Conservation (phyloP, 2,888 invertebrate genomes). For the Epistrophella euchroma region DNA sequence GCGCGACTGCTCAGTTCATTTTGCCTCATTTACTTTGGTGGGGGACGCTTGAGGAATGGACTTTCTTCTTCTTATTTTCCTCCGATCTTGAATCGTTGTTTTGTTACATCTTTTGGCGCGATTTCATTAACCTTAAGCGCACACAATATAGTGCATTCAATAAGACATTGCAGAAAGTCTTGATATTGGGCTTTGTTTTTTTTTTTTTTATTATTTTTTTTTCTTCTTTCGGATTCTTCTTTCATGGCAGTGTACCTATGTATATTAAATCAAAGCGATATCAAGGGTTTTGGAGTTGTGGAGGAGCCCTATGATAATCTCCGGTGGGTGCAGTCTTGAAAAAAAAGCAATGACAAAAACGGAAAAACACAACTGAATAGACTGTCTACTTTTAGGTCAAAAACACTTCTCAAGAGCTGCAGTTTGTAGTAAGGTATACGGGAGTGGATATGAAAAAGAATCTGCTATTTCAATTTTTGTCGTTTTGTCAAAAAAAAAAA, state of each 20-base stretch:
- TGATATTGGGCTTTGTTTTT: conserved; percentile 1
- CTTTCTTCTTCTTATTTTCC: neutral
- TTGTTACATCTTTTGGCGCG: conserved; percentile 56
- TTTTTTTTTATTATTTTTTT: conserved; percentile 2
- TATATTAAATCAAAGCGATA: conserved; percentile 47
- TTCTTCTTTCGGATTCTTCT: conserved; percentile 1
- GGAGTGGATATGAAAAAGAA: too few relatives aligned
- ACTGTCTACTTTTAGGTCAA: conserved; percentile 59
- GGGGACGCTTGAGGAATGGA: neutral
- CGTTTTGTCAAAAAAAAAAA: conserved; percentile 1
- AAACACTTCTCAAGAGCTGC: conserved; percentile 65
- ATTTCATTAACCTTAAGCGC: conserved; percentile 69
- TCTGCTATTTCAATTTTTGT: conserved; percentile 10
- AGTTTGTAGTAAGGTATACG: conserved; percentile 33
- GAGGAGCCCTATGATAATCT: conserved; percentile 43
- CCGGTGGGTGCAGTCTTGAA: conserved; percentile 52
- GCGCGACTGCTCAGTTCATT: conserved; percentile 53
- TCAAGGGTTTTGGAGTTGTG: conserved; percentile 43
- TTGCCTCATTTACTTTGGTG: conserved; percentile 1
- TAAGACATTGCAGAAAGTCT: conserved; percentile 11
- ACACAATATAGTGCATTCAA: conserved; percentile 63
- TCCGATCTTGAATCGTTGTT: neutral
- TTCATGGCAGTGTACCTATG: conserved; percentile 2
- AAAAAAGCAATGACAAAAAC: neutral
- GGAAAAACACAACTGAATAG: conserved; percentile 15